Evolutionary conservation across 2,888 invertebrate genomes (phyloP).

Genomic region (Cancer borealis): DNA sequence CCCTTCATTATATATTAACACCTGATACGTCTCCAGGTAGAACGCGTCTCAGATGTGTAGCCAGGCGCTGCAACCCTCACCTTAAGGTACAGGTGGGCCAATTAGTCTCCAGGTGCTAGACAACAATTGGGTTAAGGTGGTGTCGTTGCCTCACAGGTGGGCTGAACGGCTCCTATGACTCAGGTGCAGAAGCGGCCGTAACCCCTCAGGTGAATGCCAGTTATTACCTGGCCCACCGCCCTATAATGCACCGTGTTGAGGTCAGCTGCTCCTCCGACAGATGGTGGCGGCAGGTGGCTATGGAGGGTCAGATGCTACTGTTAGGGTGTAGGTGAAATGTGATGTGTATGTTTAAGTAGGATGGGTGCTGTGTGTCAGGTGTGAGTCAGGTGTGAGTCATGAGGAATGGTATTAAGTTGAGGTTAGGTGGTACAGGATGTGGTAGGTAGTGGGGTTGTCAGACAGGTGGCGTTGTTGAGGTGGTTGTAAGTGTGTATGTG

Average conservation of each 20-base stretch:
- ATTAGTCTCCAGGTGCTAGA: constrained; percentile 3
- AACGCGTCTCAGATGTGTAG: not conserved
- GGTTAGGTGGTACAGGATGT: no score
- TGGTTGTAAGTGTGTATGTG: not conserved
- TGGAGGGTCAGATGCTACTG: not conserved
- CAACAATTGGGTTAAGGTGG: not conserved
- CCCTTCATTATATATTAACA: not conserved
- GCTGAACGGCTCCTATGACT: not conserved
- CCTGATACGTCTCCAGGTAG: not conserved
- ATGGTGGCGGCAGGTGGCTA: not conserved
- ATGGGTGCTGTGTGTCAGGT: no score
- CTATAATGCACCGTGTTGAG: not conserved
- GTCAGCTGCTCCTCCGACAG: not conserved
- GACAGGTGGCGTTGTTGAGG: not conserved
- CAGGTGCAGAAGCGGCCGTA: not conserved
- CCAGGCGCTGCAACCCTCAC: not conserved
- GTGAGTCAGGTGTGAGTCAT: no score
- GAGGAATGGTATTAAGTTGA: no score
- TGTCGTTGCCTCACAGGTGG: not conserved
- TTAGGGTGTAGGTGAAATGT: not conserved
- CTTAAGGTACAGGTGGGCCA: not conserved
- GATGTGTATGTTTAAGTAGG: not conserved
- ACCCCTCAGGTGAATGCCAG: not conserved
- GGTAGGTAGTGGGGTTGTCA: no score
- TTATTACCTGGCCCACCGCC: not conserved